Base-by-base conservation (phyloP, 2,113 vertebrate genomes). In the Laterallus jamaicensis region DNA sequence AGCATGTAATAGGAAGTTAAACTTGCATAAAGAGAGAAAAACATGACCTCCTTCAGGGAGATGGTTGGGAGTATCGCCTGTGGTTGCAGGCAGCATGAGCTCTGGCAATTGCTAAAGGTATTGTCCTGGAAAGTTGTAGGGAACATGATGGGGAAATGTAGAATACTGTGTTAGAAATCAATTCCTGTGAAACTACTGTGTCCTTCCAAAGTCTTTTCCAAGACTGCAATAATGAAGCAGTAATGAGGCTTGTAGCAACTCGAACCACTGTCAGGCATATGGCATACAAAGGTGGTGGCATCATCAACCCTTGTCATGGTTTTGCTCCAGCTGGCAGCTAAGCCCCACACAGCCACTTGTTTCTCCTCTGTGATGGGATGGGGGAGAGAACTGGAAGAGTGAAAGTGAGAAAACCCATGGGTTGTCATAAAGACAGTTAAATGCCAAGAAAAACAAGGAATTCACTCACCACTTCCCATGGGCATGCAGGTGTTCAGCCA, bases 51-150 rank as follows among this genome's bases (percentile, higher is more conserved):
- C 16, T 7, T 25, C 12, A 40, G 42, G 42, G 75, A 26, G 26
- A 8, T 28, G 5, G 19, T 63, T n/a, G 59, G 26, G 18, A 44
- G 11, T 29, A 13, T 14, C 74, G 31, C 26, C n/a, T 63, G 16
- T 69, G 35, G 37, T 14, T 64, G 42, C 50, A 70, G 62, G 32
- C 42, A 76, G 28, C 28, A 47, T 49, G 25, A 11, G 15, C 22
- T 44, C 1, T 19, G 56, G 24, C 49, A 40, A 54, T 54, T 54
- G 14, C 52, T 25, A 54, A 28, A 54, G 12, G 10, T 40, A 12
- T 32, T 54, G 10, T 75, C 28, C 0, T 0, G 42, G 9, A n/a
- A 13, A 22, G 15, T 5, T 58, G 55, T n/a, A 47, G 4, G 3
- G 10, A 63, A 15, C 1, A 9, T 50, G 20, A 17, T 42, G 75